Conservation (phyloP, 2,797 vertebrate genomes). For the Hypotaenidia okinawae region DNA sequence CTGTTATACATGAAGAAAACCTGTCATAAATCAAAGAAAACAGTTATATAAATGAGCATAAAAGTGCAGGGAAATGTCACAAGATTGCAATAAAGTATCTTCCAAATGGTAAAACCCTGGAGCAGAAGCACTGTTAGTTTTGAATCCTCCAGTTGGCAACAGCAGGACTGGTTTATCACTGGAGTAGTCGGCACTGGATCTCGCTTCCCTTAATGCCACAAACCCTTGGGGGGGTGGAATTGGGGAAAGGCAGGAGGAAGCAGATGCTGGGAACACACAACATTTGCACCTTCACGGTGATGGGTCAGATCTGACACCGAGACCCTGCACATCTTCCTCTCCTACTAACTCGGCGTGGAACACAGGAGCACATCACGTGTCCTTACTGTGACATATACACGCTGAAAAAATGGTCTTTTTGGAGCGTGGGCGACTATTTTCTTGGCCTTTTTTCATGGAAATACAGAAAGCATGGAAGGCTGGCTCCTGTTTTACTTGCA, state of each 20-base stretch:
- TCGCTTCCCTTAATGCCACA: background rate
- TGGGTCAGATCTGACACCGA: fast-evolving
- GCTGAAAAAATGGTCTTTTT: background rate
- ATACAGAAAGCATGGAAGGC: fast-evolving
- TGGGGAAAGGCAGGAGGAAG: background rate
- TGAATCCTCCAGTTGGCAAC: background rate
- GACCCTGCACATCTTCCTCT: background rate
- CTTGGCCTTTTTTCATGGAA: background rate
- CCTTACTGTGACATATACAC: background rate
- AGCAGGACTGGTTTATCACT: background rate
- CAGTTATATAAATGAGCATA: conserved; percentile 60
- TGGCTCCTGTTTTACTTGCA: background rate
- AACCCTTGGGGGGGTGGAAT: fast-evolving
- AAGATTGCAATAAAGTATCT: conserved; percentile 48
- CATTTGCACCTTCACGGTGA: fast-evolving
- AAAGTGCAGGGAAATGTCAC: conserved; percentile 64
- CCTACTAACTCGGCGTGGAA: background rate
- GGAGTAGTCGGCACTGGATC: background rate
- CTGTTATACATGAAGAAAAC: conserved; percentile 55
- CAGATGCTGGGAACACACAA: fast-evolving
- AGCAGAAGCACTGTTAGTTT: conserved; percentile 21
- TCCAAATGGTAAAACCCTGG: conserved; percentile 47
- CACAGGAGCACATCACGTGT: fast-evolving
- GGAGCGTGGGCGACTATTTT: background rate
- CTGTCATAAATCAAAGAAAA: conserved; percentile 62